Evolutionary conservation across 1,140 invertebrate genomes (phyloP), one percentile per base, ranked within the genome.

Genomic region (Ruditapes philippinarum): DNA sequence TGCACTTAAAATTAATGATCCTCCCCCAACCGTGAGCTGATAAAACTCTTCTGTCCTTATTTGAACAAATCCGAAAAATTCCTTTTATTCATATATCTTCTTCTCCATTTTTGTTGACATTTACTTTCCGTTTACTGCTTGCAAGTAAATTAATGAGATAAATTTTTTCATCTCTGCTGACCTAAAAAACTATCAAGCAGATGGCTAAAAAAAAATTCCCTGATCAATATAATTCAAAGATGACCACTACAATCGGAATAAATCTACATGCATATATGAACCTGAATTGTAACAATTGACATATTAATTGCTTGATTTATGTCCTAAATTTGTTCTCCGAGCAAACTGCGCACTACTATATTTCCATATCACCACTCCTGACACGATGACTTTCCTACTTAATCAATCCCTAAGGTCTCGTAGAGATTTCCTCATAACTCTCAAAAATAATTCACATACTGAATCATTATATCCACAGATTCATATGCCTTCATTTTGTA

Each of bases 21-120:
- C 74, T 78, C 74, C 74, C 74, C 74, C 74, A 12, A 78, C 45
- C n/a, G 25, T 33, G 45, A 28, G 36, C 74, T 78, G 74, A 78
- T 78, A 54, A 78, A 36, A 70, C 65, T 38, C n/a, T n/a, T n/a
- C 38, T 17, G 65, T 70, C 65, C 65, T 1, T 70, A 70, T 70
- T 70, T 70, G 65, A 70, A 70, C 36, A 70, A 70, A 70, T 38
- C 65, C 65, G 5, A 9, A 45, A 25, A 28, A 70, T n/a, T 70
- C 36, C 65, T 14, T 70, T 70, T 38, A 62, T 28, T 19, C 57
- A n/a, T 28, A 25, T 62, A 38, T 70, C 28, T n/a, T 70, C 65
- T 9, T 12, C 65, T 70, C 65, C 12, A 38, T 28, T 70, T 70
- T 38, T 70, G n/a, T 70, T 38, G 65, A 70, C 65, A 70, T 70